Percentiles rank a stretch among this genome's conserved stretches.
Conservation (phyloP, 2,113 vertebrate genomes). For the Oophaga pumilio region DNA sequence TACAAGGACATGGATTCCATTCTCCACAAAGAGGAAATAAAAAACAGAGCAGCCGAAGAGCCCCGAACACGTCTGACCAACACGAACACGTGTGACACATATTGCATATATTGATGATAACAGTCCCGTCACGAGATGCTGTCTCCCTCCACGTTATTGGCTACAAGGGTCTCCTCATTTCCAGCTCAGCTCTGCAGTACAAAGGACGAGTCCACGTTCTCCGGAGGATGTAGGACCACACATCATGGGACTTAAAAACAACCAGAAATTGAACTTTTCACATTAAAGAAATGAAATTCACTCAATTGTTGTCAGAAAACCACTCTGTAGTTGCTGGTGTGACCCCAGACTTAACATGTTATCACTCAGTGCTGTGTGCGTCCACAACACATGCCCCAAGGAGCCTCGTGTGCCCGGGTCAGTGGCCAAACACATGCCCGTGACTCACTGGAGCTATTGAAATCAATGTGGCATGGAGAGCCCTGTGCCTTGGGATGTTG, state of each 20-base stretch:
- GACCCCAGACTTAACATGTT: neutral
- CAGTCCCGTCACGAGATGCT: slow-evolving; percentile 25
- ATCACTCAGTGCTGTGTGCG: too few relatives aligned
- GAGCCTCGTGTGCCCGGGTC: neutral
- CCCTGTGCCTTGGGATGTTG: neutral
- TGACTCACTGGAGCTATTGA: neutral
- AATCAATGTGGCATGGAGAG: neutral
- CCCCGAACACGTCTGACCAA: slow-evolving; percentile 19
- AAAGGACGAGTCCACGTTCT: neutral
- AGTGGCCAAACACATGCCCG: neutral
- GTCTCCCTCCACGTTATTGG: slow-evolving; percentile 23
- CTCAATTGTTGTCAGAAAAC: neutral
- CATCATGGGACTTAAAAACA: neutral
- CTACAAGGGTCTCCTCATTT: slow-evolving; percentile 3
- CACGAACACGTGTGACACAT: slow-evolving; percentile 34
- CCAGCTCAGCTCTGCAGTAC: neutral
- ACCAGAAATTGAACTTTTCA: neutral
- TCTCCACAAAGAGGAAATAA: slow-evolving; percentile 35
- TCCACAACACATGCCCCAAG: too few relatives aligned
- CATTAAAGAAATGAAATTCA: neutral
- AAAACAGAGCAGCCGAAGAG: slow-evolving; percentile 17
- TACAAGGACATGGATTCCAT: slow-evolving; percentile 33
- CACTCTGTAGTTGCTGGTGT: neutral
- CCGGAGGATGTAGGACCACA: neutral
- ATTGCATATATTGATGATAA: slow-evolving; percentile 57